Percentiles rank a stretch among this genome's conserved stretches.
These are phyloP conservation scores for Isotomurus palustris DNA, from an alignment of 2,888 invertebrate species.

Conservation along the genomic window DNA sequence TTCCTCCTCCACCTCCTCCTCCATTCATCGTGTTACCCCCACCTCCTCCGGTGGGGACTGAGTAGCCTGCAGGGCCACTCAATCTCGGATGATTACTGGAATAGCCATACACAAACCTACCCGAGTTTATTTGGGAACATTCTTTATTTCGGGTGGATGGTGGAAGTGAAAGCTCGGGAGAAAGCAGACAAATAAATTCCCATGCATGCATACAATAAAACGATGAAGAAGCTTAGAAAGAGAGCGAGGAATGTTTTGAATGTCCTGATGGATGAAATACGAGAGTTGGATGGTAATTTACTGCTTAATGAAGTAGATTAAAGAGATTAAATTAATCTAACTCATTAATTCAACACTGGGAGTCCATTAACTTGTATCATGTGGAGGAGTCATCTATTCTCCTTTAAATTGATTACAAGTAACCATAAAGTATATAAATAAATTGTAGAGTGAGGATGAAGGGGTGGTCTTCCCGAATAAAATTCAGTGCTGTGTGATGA, in stretches of 20 bases:
- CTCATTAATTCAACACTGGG: constrained; percentile 9
- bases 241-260: no score
- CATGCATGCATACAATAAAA: no score
- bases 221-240: no score
- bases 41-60: background rate
- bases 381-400: background rate
- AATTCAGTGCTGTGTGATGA: no score
- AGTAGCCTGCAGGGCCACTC: background rate
- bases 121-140: no score
- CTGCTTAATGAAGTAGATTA: constrained; percentile 11
- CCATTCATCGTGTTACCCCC: background rate
- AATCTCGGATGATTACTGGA: constrained; percentile 3
- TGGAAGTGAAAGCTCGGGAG: no score
- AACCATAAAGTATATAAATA: background rate
- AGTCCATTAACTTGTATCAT: background rate
- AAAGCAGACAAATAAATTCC: no score
- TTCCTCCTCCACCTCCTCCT: background rate
- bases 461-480: no score
- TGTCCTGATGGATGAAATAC: no score
- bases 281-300: constrained; percentile 3
- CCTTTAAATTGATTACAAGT: background rate
- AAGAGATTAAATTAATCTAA: constrained; percentile 13
- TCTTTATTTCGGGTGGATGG: no score
- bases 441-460: no score
- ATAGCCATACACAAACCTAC: constrained; percentile 9